A percentile compares a stretch with the other conserved stretches of the same genome.
phyloP scores from a whole-genome alignment of 2,888 invertebrate genomes.

The Sepioteuthis lessoniana region DNA sequence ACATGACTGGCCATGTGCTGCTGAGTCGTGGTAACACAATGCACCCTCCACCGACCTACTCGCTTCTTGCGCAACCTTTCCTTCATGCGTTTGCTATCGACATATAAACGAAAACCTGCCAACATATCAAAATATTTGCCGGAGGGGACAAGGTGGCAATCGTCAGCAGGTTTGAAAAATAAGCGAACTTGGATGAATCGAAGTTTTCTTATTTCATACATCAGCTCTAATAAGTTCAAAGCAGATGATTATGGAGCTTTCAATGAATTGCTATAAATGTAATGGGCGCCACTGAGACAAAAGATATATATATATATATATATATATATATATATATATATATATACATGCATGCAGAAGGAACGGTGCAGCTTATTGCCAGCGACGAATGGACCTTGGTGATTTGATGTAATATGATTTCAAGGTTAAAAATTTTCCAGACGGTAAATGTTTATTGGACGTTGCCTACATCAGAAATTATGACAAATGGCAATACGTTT shows the following conservation, averaged over 20 bases:
- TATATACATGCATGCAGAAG: neutral
- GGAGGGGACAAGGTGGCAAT: slow-evolving; percentile 20
- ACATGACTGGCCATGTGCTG: neutral
- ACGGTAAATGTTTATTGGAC: no score
- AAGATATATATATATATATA: neutral
- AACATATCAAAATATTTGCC: slow-evolving; percentile 8
- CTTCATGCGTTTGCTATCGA: neutral
- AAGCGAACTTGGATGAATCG: neutral
- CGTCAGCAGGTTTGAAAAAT: slow-evolving; percentile 6
- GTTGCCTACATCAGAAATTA: no score
- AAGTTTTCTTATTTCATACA: slow-evolving; percentile 20
- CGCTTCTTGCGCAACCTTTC: slow-evolving; percentile 10
- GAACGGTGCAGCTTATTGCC: no score
- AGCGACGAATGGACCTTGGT: no score
- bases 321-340: neutral
- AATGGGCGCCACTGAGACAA: neutral
- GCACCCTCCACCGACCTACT: neutral
- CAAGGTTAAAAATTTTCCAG: no score
- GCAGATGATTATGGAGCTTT: neutral
- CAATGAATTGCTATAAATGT: neutral
- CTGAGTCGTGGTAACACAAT: neutral
- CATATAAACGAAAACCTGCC: slow-evolving; percentile 6
- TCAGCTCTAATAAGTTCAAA: neutral
- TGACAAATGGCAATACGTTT: no score
- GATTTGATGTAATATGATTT: no score